These are phyloP conservation scores for Thalassarche chlororhynchos DNA, from an alignment of 2,113 vertebrate genomes.

Conservation along the genomic window DNA sequence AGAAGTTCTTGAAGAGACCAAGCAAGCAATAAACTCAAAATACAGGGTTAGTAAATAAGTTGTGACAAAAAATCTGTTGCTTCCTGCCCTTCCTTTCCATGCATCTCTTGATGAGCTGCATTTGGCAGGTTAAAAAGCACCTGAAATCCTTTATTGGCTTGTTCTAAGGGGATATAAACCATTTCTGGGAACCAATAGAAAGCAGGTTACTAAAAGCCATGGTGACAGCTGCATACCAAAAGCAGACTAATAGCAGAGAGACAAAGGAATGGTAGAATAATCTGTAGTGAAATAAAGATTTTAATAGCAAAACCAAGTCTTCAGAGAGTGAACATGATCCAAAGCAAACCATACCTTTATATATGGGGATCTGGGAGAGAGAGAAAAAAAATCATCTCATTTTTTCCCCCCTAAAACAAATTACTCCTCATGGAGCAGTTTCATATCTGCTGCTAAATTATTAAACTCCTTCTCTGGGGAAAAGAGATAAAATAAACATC, in stretches of 20 bases:
- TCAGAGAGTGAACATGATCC: conserved; percentile 51
- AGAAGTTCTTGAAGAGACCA: not conserved
- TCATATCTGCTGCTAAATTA: conserved; percentile 50
- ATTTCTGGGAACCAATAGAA: conserved; percentile 49
- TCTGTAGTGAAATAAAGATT: conserved; percentile 61
- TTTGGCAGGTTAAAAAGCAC: conserved; percentile 59
- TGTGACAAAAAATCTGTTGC: not conserved
- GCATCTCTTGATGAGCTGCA: conserved; percentile 28
- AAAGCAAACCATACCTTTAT: conserved; percentile 11
- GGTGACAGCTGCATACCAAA: conserved; percentile 65
- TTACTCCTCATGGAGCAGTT: not conserved
- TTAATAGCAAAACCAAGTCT: conserved; percentile 79
- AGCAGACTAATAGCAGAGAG: conserved; percentile 32
- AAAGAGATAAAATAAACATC: conserved; percentile 70
- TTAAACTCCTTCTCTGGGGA: conserved; percentile 51
- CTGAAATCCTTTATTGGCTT: conserved; percentile 60
- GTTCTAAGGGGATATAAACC: conserved; percentile 50
- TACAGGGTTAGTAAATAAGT: conserved; percentile 1
- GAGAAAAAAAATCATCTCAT: not conserved
- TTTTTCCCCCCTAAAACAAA: not conserved
- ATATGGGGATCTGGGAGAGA: conserved; percentile 37
- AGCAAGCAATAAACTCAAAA: not conserved
- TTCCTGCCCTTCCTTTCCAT: conserved; percentile 32
- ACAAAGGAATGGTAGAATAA: conserved; percentile 72
- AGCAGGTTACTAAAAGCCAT: conserved; percentile 39